Evolutionary conservation across 2,113 vertebrate genomes (phyloP).

Genomic region (Corvus moneduloides): DNA sequence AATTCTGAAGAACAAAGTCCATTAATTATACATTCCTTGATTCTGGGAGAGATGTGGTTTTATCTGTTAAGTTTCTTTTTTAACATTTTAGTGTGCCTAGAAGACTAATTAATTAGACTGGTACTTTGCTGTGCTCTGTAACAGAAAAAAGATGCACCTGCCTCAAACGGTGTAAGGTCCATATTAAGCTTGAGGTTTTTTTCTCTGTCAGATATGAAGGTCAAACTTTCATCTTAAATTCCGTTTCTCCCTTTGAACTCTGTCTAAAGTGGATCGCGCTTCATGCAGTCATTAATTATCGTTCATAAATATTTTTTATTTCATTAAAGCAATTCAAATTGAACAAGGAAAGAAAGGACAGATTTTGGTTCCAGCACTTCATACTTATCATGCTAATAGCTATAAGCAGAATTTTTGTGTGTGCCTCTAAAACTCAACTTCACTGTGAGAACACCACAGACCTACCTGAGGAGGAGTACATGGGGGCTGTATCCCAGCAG

Average conservation of each 20-base stretch:
- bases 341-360: background rate
- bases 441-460: background rate
- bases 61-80: background rate
- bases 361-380: background rate
- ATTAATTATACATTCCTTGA: background rate
- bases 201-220: background rate
- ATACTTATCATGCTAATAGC: background rate
- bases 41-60: background rate
- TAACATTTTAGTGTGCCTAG: background rate
- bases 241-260: background rate
- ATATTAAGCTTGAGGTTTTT: background rate
- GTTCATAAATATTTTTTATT: background rate
- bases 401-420: background rate
- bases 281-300: background rate
- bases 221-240: background rate
- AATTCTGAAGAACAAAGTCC: background rate
- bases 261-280: background rate
- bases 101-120: background rate
- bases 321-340: background rate
- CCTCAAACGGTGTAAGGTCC: background rate
- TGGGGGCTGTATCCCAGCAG: background rate
- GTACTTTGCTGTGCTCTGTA: background rate
- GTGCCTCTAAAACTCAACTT: background rate
- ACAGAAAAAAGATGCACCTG: background rate
- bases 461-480: background rate